A percentile compares a stretch with the other conserved stretches of the same genome.
These are phyloP conservation scores for Drosophila histrio DNA, from an alignment of 2,888 invertebrate genomes.

Conservation along the genomic window DNA sequence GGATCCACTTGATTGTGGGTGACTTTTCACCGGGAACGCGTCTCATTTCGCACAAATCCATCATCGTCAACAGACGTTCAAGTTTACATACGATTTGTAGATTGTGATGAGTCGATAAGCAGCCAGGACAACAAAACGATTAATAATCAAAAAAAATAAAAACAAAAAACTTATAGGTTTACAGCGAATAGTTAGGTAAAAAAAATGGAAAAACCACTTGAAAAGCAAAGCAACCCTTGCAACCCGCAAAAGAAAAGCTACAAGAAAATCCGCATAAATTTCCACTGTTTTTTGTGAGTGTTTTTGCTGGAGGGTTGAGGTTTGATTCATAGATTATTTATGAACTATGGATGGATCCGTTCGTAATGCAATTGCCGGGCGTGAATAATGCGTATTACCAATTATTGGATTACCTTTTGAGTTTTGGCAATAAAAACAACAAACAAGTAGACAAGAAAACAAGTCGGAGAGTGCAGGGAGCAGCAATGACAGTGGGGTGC, in stretches of 20 bases:
- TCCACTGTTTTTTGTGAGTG: slow-evolving; percentile 4
- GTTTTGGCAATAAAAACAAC: background rate
- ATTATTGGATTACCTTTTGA: slow-evolving; percentile 54
- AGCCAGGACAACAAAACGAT: slow-evolving; percentile 23
- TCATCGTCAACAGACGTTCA: slow-evolving; percentile 69
- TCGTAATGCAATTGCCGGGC: slow-evolving; percentile 32
- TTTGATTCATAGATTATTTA: slow-evolving; percentile 49
- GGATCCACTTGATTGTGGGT: slow-evolving; percentile 25
- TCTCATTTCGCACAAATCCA: slow-evolving; percentile 64
- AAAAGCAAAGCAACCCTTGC: slow-evolving; percentile 32
- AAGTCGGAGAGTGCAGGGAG: no score
- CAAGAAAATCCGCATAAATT: slow-evolving; percentile 22
- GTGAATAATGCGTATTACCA: slow-evolving; percentile 60
- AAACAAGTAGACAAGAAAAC: background rate
- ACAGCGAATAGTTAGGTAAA: background rate
- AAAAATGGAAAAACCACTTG: background rate
- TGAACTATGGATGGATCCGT: slow-evolving; percentile 30
- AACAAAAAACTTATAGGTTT: slow-evolving; percentile 1
- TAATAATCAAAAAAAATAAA: slow-evolving; percentile 3
- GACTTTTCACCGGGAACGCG: slow-evolving; percentile 22
- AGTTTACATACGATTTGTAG: slow-evolving; percentile 20
- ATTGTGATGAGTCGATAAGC: slow-evolving; percentile 37
- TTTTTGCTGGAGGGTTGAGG: slow-evolving; percentile 21
- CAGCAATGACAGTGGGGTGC: no score
- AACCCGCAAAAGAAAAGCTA: background rate